These are phyloP conservation scores for Drosophila nigricruria DNA, from an alignment of 2,888 invertebrate genomes.

Conservation along the genomic window DNA sequence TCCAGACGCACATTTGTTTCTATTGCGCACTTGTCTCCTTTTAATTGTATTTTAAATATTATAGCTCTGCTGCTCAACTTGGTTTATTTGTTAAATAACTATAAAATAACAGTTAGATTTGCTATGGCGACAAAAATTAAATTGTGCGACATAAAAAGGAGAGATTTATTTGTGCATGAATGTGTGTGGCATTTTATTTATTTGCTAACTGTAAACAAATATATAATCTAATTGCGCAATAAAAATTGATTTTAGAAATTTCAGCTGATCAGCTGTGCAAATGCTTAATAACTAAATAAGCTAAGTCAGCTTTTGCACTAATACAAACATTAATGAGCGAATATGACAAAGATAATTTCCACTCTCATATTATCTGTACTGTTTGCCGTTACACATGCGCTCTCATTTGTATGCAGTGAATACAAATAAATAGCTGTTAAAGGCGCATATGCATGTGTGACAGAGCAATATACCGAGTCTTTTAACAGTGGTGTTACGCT, in stretches of 20 bases:
- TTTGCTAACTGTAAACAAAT: neutral
- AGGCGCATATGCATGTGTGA: neutral
- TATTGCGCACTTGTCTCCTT: neutral
- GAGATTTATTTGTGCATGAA: neutral
- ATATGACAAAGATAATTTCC: neutral
- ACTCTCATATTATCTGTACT: neutral
- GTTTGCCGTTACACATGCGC: neutral
- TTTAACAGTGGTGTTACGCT: neutral
- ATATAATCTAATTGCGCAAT: neutral
- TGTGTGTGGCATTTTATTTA: neutral
- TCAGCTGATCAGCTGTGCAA: neutral
- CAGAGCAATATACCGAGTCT: neutral
- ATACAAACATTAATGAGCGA: neutral
- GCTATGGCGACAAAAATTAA: neutral
- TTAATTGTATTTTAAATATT: constrained; percentile 1
- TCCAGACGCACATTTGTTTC: neutral
- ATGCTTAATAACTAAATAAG: neutral
- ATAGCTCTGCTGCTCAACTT: neutral
- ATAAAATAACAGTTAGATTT: neutral
- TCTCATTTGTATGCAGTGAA: neutral
- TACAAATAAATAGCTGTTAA: neutral
- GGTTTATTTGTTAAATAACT: neutral
- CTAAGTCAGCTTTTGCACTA: neutral
- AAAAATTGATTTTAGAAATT: neutral
- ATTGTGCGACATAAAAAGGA: neutral